Evolutionary conservation across 2,113 vertebrate genomes (phyloP), one percentile per base, ranked within the genome.

Genomic region (Chloroceryle aenea): DNA sequence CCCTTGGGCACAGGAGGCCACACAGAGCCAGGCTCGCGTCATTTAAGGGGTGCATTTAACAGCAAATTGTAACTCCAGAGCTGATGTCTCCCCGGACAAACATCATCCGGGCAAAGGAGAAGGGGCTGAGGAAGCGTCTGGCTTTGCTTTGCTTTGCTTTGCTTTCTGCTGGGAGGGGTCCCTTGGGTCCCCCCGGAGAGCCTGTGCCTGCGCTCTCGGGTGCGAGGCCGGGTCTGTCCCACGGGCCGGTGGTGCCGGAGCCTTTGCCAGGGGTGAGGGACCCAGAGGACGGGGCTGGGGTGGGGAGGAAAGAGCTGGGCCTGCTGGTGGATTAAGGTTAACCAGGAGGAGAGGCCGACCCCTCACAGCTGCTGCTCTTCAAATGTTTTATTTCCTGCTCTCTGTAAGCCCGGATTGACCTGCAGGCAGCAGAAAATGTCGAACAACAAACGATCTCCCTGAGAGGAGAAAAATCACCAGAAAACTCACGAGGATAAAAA

Each of bases 341-440:
- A 92, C 62, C 16, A 56, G 68, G 72, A 63, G 86, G 36, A 90
- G 84, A 89, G 20, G 42, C 36, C 0, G 77, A 48, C 58, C 85
- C 71, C 86, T 61, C 68, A 2, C 93, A 96, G 91, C 93, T 95
- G 89, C 89, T 21, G 89, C 77, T 92, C 76, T 36, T 77, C 91
- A 30, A 11, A 66, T 58, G 89, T 92, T 95, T 89, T 58, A 95
- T 94, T 94, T 94, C 89, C 93, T 91, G 91, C 91, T 89, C 84
- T 4, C 23, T 3, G 43, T 92, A 86, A 97, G 76, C 89, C 93
- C 18, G 86, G 91, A 97, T 89, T 94, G 91, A 96, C 95, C 96
- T 4, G 68, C 79, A 69, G 87, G 83, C 91, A 80, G 86, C 76
- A 72, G 71, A 59, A 88, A 92, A 94, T 10, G 91, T 52, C 27